These are phyloP conservation scores for Crotalus horridus DNA, from an alignment of 2,113 vertebrate genomes.

Conservation along the genomic window DNA sequence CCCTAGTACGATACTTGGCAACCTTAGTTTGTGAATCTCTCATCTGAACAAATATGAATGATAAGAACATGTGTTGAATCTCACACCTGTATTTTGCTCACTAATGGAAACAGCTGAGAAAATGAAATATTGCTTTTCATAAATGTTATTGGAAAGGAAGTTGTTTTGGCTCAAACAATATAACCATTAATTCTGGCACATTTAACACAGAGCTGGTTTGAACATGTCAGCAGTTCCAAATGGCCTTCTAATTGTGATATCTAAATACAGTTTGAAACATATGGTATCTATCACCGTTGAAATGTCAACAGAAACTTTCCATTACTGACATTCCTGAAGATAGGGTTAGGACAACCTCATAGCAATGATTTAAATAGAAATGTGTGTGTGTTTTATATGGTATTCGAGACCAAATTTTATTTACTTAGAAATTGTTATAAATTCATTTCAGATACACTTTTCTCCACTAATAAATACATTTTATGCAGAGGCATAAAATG, in stretches of 20 bases:
- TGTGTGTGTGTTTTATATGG: background rate
- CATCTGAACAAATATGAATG: background rate
- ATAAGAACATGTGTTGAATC: background rate
- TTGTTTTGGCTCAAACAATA: background rate
- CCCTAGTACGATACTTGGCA: background rate
- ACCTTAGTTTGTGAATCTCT: background rate
- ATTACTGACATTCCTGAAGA: background rate
- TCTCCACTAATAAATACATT: background rate
- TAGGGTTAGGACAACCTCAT: background rate
- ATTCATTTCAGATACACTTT: background rate
- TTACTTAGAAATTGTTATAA: background rate
- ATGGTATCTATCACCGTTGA: background rate
- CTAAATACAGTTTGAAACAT: constrained; percentile 13
- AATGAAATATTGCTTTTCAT: background rate
- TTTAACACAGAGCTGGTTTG: background rate
- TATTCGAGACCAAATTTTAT: background rate
- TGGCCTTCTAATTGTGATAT: constrained; percentile 11
- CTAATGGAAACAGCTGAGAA: background rate
- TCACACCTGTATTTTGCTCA: background rate
- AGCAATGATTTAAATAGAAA: background rate
- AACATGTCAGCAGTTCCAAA: background rate
- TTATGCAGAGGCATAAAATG: background rate
- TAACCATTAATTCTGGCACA: constrained; percentile 7
- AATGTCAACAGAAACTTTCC: constrained; percentile 26
- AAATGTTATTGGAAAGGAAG: background rate